Evolutionary conservation across 2,888 invertebrate species (phyloP), one percentile per base, ranked within the genome.

Genomic region (Drosophila pseudotakahashii): DNA sequence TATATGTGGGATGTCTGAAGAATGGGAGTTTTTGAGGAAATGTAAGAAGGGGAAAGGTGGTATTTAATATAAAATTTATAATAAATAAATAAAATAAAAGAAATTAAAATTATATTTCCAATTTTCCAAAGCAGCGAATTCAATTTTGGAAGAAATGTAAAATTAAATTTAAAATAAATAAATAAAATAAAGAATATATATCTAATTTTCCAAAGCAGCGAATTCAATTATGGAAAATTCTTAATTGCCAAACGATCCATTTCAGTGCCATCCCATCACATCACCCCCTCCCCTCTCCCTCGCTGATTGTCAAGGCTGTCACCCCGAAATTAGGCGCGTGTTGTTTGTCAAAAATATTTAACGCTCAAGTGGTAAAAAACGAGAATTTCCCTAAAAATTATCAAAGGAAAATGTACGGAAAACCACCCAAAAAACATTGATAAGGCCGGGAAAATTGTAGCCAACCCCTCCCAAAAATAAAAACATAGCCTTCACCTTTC

Each of bases 281-380:
- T 3, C 7, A 26, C 23, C 19, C 19, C 19, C 19, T n/a, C 10
- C 7, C 7, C n/a, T 4, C 6, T 5, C 9, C n/a, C 26, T 9
- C 9, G 3, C n/a, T 45, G 30, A 39, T 42, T 23, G 37, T 23
- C 42, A 16, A 36, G 14, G 11, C 23, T 14, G 47, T 26, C 45
- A 26, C 9, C n/a, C 7, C 51, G n/a, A 10, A 57, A 16, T 26
- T 26, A 10, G 78, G 39, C 73, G 75, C 82, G 67, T 82, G 78
- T 74, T 86, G 32, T 32, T 47, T 86, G 86, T 78, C 86, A 75
- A 70, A 79, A 54, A 74, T 84, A 78, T 79, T 83, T 79, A 79
- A 84, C 71, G 85, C 82, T 73, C 67, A 81, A 88, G 76, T 88
- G 76, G 75, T 85, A 83, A 77, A 80, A 64, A 39, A 52, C 51